Base-by-base conservation (phyloP, 2,113 vertebrate species). In the Thinocorus orbignyianus region DNA sequence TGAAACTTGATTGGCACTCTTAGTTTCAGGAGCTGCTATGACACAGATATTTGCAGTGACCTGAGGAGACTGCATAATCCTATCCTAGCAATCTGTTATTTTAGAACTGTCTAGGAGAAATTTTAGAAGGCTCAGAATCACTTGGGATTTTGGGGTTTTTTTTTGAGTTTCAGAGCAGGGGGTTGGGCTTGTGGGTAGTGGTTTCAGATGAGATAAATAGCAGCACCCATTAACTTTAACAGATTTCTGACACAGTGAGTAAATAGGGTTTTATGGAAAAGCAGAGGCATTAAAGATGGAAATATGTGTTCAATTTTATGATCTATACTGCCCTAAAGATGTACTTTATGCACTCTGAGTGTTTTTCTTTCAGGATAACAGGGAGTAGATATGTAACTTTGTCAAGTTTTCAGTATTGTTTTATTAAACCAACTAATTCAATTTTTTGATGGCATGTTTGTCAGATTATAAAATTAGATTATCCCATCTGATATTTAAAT, bases 31-130 rank as follows among this genome's bases (percentile, higher is more conserved):
- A 77, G n/a, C 22, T 52, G 19, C 22, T 35, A 20, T 54, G 22
- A 28, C 46, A 17, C n/a, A 57, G 13, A 16, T 57, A 4, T 62
- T 77, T 86, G 24, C 35, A 31, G 49, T 31, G 46, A 8, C n/a
- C 71, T 2, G 1, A 39, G 54, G 11, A 68, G 4, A 28, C 1
- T 35, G 12, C 5, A 9, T 1, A 12, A 6, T 10, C 15, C 17
- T 33, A 16, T 9, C 37, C 46, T 30, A 81, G 22, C 20, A 61
- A 57, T 25, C 57, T 64, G 49, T 11, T 61, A 1, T 12, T 84
- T 62, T 55, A 57, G 23, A 51, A 19, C 18, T 19, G 54, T 8
- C 6, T 11, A 24, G 44, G 58, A 51, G 44, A 49, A 77, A 41
- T 28, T 65, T 65, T 22, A 46, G 23, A 9, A 62, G 35, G 14